Conservation (phyloP, 2,113 vertebrate genomes). For the Epinephelus moara region DNA sequence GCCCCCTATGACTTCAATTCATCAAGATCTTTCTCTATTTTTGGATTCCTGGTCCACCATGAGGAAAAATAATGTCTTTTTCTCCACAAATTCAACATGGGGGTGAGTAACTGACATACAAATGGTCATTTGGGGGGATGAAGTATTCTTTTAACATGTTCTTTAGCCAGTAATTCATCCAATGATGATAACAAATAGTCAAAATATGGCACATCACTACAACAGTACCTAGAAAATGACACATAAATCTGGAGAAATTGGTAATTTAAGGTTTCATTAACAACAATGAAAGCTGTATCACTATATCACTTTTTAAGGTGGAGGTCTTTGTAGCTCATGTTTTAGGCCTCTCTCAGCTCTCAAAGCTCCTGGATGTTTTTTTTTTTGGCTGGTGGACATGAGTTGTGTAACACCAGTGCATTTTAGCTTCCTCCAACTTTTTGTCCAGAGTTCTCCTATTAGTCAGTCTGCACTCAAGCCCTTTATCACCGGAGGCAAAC, state of each 20-base stretch:
- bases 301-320: not conserved
- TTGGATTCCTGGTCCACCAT: too few species aligned
- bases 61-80: too few species aligned
- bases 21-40: too few species aligned
- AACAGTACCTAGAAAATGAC: constrained; percentile 3
- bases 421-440: constrained; percentile 40
- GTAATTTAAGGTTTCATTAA: not conserved
- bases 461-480: constrained; percentile 65
- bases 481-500: constrained; percentile 57
- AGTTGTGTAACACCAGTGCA: constrained; percentile 60
- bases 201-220: not conserved
- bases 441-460: constrained; percentile 64
- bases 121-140: too few species aligned
- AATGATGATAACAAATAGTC: not conserved
- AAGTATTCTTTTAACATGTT: not conserved
- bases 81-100: too few species aligned
- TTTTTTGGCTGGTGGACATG: constrained; percentile 24
- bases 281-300: not conserved
- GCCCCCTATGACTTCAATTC: too few species aligned
- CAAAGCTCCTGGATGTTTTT: constrained; percentile 15
- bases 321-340: constrained; percentile 14
- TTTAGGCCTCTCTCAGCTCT: constrained; percentile 19
- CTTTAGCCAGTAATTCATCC: not conserved
- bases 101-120: too few species aligned
- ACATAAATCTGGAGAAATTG: not conserved